Percentiles rank a stretch among this genome's conserved stretches.
Evolutionary conservation across 2,797 vertebrate genomes (phyloP).

Genomic region (Leucoraja ocellata): DNA sequence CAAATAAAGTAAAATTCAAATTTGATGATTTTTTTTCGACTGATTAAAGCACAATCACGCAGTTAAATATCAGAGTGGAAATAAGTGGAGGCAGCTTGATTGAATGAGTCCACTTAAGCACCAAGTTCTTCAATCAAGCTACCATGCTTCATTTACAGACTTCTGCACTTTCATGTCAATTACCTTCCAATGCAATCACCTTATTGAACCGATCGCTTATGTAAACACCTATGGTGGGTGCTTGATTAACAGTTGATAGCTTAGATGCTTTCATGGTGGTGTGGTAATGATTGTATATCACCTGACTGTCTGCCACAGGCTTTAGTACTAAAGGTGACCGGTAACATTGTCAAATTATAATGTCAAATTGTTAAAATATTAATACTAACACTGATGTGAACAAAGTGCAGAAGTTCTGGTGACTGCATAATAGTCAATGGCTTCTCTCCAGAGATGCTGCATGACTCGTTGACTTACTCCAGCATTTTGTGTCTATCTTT

Average conservation of each 20-base stretch:
- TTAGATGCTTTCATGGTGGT: neutral
- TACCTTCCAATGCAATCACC: neutral
- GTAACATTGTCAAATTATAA: neutral
- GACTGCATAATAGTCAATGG: neutral
- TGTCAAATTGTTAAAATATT: neutral
- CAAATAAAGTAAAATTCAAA: neutral
- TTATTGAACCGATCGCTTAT: neutral
- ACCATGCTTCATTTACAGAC: neutral
- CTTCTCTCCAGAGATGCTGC: too few species aligned
- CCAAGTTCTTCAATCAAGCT: slow-evolving; percentile 10
- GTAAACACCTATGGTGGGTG: neutral
- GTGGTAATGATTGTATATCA: neutral
- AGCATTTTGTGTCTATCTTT: too few species aligned
- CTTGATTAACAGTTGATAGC: neutral
- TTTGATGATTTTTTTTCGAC: neutral
- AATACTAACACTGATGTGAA: neutral
- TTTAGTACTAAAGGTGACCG: neutral
- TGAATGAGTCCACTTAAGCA: neutral
- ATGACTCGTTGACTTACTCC: too few species aligned
- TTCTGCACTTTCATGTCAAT: neutral
- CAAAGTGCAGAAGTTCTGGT: neutral
- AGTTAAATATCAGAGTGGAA: neutral
- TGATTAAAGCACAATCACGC: neutral
- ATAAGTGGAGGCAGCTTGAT: neutral
- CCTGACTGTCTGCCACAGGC: neutral